Percentiles rank a stretch among this genome's conserved stretches.
phyloP scores from a whole-genome alignment of 2,797 vertebrate genomes.

The Otolemur crassicaudatus region DNA sequence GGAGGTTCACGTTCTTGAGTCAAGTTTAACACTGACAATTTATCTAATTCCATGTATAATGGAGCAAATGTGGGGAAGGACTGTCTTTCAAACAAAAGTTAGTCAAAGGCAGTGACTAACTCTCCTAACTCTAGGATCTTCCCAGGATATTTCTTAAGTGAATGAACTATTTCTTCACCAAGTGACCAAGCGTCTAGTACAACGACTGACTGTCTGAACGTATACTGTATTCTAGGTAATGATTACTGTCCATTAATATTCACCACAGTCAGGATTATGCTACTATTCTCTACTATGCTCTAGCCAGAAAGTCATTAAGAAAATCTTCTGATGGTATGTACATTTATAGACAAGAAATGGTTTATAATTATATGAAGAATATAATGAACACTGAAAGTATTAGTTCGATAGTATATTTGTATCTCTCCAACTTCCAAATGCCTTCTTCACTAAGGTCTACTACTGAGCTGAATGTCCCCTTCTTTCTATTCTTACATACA shows the following conservation, averaged over 20 bases:
- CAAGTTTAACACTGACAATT: not conserved
- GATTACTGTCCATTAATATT: not conserved
- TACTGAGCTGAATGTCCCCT: not conserved
- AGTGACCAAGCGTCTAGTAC: not conserved
- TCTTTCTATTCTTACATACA: not conserved
- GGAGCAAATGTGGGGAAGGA: not conserved
- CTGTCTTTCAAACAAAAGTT: slow-evolving; percentile 18
- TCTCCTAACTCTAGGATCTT: not conserved
- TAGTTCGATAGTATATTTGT: not conserved
- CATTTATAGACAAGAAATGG: not conserved
- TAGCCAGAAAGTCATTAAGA: not conserved
- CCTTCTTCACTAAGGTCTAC: not conserved
- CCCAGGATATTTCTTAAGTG: not conserved
- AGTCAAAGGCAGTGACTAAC: not conserved
- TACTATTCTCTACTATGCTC: not conserved
- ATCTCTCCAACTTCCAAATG: not conserved
- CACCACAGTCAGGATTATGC: not conserved
- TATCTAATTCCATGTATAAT: not conserved
- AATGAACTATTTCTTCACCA: not conserved
- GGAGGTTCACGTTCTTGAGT: not conserved
- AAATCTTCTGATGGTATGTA: not conserved
- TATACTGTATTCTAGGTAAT: not conserved
- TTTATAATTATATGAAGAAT: not conserved
- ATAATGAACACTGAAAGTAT: not conserved
- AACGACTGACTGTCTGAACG: not conserved